Evolutionary conservation across 2,888 invertebrate species (phyloP), one percentile per base, ranked within the genome.

Genomic region (Cataglyphis altisquamis): DNA sequence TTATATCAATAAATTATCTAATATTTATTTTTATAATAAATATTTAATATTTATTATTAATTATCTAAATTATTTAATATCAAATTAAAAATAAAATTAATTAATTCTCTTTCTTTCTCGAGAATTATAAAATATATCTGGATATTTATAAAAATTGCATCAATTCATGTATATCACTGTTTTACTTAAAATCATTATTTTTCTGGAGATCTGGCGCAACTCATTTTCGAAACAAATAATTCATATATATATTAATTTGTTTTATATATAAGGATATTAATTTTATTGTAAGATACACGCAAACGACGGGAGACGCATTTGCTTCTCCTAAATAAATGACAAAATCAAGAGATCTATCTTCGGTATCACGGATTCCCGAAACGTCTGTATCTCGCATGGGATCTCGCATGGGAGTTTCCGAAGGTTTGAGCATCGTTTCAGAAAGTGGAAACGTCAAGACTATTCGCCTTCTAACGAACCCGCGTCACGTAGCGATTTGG

Each of bases 401-500:
- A 86, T 70, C 64, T 70, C 48, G n/a, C 21, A 57, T 5, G 57
- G n/a, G 57, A 70, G n/a, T 32, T 82, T 8, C 52, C 21, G 48
- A 45, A 41, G 32, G 32, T 48, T 82, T 63, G 48, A 15, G n/a
- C 52, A 70, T 70, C 78, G 12, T 9, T 18, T 10, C 39, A 32
- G 39, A 36, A 64, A 15, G 9, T 41, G 15, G 80, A 60, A 77
- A 75, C 48, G n/a, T 73, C 80, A 52, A 25, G 48, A 39, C 48
- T 6, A 36, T 63, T 41, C 62, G 36, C 41, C 5, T 25, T 72
- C 45, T 66, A 70, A 73, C 72, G 63, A 75, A 87, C 48, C 64
- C 82, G 66, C 25, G 82, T 87, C 89, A 89, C 89, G 89, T 88
- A 82, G 78, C 78, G 67, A 86, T 87, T 86, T 84, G 68, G 36